phyloP scores from a whole-genome alignment of 64 coral and sea anemone genomes.

The Stylophora pistillata region DNA sequence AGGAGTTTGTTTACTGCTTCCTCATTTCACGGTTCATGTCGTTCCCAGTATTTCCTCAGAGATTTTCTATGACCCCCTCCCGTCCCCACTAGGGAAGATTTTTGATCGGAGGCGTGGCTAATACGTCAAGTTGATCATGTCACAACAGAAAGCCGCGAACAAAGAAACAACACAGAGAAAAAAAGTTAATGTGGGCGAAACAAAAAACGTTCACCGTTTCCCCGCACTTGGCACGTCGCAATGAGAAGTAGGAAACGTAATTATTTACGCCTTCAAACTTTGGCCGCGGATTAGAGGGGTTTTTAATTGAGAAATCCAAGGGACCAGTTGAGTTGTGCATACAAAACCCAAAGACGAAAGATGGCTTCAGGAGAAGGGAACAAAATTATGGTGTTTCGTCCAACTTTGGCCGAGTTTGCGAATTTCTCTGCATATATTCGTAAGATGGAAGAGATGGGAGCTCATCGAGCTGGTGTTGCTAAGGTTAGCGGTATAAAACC shows the following conservation, averaged over 20 bases:
- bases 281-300: background rate
- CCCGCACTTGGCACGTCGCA: background rate
- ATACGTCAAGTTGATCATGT: slow-evolving; percentile 6
- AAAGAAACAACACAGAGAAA: slow-evolving; percentile 39
- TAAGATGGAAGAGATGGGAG: slow-evolving; percentile 93
- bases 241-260: slow-evolving; percentile 2
- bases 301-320: background rate
- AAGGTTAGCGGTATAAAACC: slow-evolving; percentile 61
- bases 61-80: background rate
- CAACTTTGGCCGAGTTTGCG: slow-evolving; percentile 83
- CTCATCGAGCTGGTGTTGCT: slow-evolving; percentile 86
- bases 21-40: background rate
- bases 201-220: slow-evolving; percentile 5
- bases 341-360: background rate
- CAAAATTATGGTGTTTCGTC: slow-evolving; percentile 97
- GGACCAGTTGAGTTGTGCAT: background rate
- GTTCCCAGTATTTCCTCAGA: background rate
- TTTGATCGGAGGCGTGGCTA: background rate
- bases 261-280: slow-evolving; percentile 12
- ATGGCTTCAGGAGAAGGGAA: slow-evolving; percentile 66
- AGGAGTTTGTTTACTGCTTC: background rate
- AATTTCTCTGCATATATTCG: slow-evolving; percentile 91
- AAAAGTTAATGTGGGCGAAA: slow-evolving; percentile 9
- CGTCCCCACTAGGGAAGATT: background rate
- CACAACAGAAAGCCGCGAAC: slow-evolving; percentile 12